A percentile compares a stretch with the other conserved stretches of the same genome.
Conservation (phyloP, 2,888 invertebrate species). For the Phalera bucephala region DNA sequence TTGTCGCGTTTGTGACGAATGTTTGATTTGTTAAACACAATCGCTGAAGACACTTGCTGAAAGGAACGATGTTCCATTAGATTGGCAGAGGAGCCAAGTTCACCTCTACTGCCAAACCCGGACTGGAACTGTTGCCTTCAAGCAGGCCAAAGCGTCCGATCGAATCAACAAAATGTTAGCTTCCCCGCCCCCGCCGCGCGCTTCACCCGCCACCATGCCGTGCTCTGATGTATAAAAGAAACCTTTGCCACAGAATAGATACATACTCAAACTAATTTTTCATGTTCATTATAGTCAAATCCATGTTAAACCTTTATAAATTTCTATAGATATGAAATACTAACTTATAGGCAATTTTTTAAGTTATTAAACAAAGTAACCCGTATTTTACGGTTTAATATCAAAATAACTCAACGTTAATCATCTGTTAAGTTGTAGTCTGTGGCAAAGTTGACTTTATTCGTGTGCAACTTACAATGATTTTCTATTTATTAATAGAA, state of each 20-base stretch:
- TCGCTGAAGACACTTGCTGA: constrained; percentile 60
- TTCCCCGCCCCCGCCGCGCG: constrained; percentile 24
- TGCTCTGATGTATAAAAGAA: constrained; percentile 35
- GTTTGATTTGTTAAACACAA: constrained; percentile 70
- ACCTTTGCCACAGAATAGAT: constrained; percentile 49
- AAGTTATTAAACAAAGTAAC: too few species aligned
- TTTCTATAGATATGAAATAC: too few species aligned
- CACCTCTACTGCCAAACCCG: constrained; percentile 67
- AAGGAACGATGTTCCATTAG: constrained; percentile 80
- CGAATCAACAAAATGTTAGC: constrained; percentile 45
- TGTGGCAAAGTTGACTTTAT: constrained; percentile 50
- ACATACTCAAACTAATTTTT: too few species aligned
- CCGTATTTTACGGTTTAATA: too few species aligned
- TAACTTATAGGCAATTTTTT: too few species aligned
- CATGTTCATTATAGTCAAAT: not conserved
- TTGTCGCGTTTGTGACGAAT: constrained; percentile 73
- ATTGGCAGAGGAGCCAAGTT: constrained; percentile 72
- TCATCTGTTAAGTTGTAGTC: too few species aligned
- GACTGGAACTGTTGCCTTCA: constrained; percentile 47
- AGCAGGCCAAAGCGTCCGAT: constrained; percentile 35
- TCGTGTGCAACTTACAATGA: constrained; percentile 45
- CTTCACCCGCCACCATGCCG: constrained; percentile 17
- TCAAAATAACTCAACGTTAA: too few species aligned
- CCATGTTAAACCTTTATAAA: not conserved
- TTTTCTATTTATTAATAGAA: too few species aligned